Evolutionary conservation across 2,888 invertebrate genomes (phyloP).

Genomic region (Conchocele bisecta): DNA sequence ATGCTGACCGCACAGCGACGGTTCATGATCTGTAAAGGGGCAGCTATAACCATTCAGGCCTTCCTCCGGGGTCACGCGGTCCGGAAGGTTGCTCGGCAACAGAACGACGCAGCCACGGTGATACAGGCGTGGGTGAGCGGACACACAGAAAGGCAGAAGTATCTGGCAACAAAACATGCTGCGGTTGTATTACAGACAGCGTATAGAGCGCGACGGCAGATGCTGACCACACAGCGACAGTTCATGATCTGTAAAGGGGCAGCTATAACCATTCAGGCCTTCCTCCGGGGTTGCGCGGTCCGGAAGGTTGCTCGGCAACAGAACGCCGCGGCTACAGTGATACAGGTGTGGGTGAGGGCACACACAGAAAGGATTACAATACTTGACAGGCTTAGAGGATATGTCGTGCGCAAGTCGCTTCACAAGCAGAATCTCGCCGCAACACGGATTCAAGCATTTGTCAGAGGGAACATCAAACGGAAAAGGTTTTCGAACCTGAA

Average conservation of each 20-base stretch:
- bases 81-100: constrained; percentile 10
- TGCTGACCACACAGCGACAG: constrained; percentile 5
- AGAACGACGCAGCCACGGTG: constrained; percentile 27
- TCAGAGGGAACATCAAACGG: constrained; percentile 13
- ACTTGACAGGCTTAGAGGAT: too few relatives aligned
- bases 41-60: constrained; percentile 43
- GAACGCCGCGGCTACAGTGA: background rate
- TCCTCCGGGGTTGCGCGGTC: constrained; percentile 40
- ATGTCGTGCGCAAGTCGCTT: constrained; percentile 11
- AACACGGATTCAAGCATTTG: constrained; percentile 1
- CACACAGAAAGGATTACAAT: constrained; percentile 8
- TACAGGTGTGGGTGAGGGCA: constrained; percentile 10
- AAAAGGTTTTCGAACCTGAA: constrained; percentile 33
- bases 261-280: constrained; percentile 64
- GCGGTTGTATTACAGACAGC: constrained; percentile 50
- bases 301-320: constrained; percentile 5
- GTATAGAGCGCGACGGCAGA: constrained; percentile 21
- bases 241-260: constrained; percentile 52
- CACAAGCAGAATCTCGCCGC: background rate
- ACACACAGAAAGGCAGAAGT: constrained; percentile 31
- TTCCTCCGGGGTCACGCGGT: constrained; percentile 24
- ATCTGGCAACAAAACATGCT: constrained; percentile 29
- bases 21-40: too few relatives aligned
- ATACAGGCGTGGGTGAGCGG: constrained; percentile 54
- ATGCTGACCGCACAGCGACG: constrained; percentile 11